These are phyloP conservation scores for Fabriciana adippe DNA, from an alignment of 2,888 invertebrate species.

Conservation along the genomic window DNA sequence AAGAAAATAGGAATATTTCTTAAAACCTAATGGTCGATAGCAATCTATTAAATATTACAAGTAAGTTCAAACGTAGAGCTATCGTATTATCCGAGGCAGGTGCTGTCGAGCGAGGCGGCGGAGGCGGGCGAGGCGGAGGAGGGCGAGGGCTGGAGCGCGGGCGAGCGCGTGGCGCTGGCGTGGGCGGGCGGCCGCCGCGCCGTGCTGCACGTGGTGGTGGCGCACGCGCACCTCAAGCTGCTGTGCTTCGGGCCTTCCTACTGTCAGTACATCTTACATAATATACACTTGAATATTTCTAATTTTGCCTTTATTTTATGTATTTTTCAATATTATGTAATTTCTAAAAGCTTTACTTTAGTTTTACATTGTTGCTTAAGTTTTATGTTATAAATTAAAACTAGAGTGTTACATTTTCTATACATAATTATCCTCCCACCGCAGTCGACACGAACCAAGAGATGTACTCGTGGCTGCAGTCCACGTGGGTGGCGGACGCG, in stretches of 20 bases:
- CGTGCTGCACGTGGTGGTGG: slow-evolving; percentile 88
- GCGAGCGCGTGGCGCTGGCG: slow-evolving; percentile 88
- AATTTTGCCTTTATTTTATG: no score
- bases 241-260: slow-evolving; percentile 71
- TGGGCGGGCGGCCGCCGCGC: slow-evolving; percentile 88
- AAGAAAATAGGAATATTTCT: no score
- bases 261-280: slow-evolving; percentile 54
- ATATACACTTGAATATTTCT: no score
- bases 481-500: slow-evolving; percentile 83
- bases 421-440: background rate
- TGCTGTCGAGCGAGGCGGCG: slow-evolving; percentile 79
- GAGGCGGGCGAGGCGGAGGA: slow-evolving; percentile 81
- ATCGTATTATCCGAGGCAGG: slow-evolving; percentile 39
- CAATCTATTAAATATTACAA: background rate
- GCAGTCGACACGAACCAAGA: slow-evolving; percentile 79
- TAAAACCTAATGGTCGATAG: no score
- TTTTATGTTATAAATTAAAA: background rate
- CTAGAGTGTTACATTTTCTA: background rate
- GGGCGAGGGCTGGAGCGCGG: slow-evolving; percentile 77
- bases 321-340: no score
- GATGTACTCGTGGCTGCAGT: slow-evolving; percentile 85
- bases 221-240: slow-evolving; percentile 72
- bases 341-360: no score
- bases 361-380: no score
- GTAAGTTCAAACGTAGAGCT: no score